Percentiles rank a stretch among this genome's conserved stretches.
Conservation (phyloP, 2,113 vertebrate genomes). For the Spilogale gracilis region DNA sequence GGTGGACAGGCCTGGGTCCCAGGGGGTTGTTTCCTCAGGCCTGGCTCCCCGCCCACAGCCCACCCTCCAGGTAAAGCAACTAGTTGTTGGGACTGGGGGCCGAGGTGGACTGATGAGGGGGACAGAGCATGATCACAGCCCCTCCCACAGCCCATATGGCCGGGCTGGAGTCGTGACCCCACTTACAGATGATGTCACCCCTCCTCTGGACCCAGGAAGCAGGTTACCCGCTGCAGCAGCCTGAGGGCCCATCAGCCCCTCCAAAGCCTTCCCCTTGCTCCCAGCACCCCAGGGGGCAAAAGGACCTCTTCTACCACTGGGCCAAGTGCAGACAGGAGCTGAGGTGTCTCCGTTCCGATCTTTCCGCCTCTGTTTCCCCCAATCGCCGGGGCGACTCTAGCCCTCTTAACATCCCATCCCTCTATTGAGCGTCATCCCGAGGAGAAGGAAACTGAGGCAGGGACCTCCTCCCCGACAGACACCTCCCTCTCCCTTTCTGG, state of each 20-base stretch:
- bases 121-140: background rate
- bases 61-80: background rate
- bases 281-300: background rate
- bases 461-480: background rate
- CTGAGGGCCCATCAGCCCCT: background rate
- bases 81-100: background rate
- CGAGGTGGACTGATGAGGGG: background rate
- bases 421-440: background rate
- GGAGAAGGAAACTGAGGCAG: conserved; percentile 56
- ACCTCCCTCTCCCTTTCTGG: background rate
- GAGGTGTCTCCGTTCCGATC: background rate
- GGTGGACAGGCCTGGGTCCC: background rate
- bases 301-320: background rate
- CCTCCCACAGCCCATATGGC: background rate
- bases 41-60: background rate
- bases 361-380: background rate
- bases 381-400: background rate
- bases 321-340: background rate
- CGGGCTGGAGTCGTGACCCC: background rate
- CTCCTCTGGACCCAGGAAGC: background rate
- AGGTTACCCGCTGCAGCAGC: background rate
- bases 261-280: background rate
- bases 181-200: conserved; percentile 12
- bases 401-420: background rate
- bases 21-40: background rate